These are phyloP conservation scores for Leistus spinibarbis DNA, from an alignment of 2,888 invertebrate species.

Conservation along the genomic window DNA sequence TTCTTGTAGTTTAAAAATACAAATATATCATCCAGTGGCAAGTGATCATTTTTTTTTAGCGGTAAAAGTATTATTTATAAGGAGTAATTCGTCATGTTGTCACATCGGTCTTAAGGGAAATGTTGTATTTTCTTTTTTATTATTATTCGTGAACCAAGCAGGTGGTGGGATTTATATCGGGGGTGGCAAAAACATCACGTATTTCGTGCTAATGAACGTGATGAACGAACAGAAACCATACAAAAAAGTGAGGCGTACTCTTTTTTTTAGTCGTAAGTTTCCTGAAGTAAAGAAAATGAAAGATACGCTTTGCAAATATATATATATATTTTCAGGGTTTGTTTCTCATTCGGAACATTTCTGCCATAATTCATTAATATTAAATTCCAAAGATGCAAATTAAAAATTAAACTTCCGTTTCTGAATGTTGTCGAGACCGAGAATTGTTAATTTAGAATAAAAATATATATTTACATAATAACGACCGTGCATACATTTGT, in stretches of 20 bases:
- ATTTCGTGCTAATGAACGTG: conserved; percentile 29
- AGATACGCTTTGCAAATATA: conserved; percentile 5
- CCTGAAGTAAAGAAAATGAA: neutral
- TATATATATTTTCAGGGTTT: conserved; percentile 4
- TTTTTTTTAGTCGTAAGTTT: conserved; percentile 17
- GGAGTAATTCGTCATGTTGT: neutral
- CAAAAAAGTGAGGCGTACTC: conserved; percentile 20
- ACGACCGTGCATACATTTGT: neutral
- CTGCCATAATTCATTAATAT: conserved; percentile 22
- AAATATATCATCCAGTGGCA: neutral
- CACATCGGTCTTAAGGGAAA: neutral
- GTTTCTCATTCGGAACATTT: conserved; percentile 21
- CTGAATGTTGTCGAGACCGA: neutral
- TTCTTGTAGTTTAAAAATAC: neutral
- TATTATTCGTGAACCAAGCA: neutral
- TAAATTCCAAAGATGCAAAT: conserved; percentile 12
- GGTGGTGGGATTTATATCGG: neutral
- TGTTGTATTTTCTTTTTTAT: neutral
- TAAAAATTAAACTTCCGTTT: neutral
- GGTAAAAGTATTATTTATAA: neutral
- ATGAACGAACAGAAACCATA: conserved; percentile 29
- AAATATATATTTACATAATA: neutral
- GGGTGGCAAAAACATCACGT: conserved; percentile 7
- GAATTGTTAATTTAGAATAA: neutral
- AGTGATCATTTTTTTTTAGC: neutral